Conservation (phyloP, 2,797 vertebrate species). For the Coracias cyanogaster region DNA sequence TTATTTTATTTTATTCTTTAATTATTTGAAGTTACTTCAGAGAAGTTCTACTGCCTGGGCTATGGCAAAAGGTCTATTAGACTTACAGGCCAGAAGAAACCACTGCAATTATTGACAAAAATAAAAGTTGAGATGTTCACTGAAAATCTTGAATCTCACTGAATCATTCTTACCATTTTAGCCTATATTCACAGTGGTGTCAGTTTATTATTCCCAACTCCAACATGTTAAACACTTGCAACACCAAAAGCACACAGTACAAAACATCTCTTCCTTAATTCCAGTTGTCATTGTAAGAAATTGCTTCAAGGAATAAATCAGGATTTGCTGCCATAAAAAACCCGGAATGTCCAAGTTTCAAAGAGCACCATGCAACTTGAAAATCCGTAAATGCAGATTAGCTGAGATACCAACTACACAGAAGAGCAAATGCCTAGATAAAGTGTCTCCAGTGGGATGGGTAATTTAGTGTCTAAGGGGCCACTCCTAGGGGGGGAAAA, state of each 20-base stretch:
- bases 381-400: slow-evolving; percentile 5
- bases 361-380: background rate
- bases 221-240: background rate
- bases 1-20: background rate
- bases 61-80: background rate
- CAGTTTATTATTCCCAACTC: background rate
- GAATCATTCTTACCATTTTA: background rate
- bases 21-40: background rate
- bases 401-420: background rate
- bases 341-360: background rate
- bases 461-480: background rate
- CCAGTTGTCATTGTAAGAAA: background rate
- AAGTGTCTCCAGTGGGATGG: background rate
- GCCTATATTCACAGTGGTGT: background rate
- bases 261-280: background rate
- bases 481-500: background rate
- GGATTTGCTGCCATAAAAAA: background rate
- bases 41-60: background rate
- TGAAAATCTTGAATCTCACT: background rate
- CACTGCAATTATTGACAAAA: background rate
- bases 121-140: background rate
- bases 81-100: background rate
- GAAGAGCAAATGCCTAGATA: background rate
- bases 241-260: background rate
- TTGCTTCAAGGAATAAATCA: background rate